Evolutionary conservation across 2,797 vertebrate genomes (phyloP).

Genomic region (Sylvilagus floridanus): DNA sequence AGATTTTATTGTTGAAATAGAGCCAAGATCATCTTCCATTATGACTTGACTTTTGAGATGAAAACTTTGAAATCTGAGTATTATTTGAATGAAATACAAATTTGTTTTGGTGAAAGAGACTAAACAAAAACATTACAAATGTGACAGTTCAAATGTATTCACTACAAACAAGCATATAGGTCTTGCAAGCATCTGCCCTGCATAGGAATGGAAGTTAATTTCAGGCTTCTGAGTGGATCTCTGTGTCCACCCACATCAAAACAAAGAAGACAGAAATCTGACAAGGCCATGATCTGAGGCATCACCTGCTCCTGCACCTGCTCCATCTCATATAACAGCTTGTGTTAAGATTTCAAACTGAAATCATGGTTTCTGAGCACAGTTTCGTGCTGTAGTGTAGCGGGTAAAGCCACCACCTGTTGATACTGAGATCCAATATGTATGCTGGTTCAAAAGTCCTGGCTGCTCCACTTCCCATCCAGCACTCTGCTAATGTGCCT

Average conservation of each 20-base stretch:
- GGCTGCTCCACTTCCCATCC: no score
- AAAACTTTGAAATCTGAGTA: constrained; percentile 13
- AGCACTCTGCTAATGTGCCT: no score
- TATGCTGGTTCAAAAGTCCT: no score
- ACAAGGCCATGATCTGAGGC: accelerated
- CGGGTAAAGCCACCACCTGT: no score
- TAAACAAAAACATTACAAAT: background rate
- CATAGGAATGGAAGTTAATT: background rate
- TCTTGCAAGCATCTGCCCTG: background rate
- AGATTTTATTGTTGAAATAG: background rate
- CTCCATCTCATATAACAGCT: background rate
- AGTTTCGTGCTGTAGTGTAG: background rate
- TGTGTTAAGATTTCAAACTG: background rate
- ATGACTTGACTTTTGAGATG: constrained; percentile 14
- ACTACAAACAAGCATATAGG: background rate
- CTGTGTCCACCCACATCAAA: background rate
- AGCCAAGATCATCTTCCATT: background rate
- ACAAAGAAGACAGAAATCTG: background rate
- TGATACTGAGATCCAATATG: no score
- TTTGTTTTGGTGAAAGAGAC: constrained; percentile 17
- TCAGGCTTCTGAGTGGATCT: background rate
- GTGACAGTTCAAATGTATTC: background rate
- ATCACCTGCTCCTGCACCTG: accelerated
- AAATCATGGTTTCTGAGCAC: background rate
- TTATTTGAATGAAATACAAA: background rate